Evolutionary conservation across 2,888 invertebrate genomes (phyloP).

Genomic region (Drosophila limbata): DNA sequence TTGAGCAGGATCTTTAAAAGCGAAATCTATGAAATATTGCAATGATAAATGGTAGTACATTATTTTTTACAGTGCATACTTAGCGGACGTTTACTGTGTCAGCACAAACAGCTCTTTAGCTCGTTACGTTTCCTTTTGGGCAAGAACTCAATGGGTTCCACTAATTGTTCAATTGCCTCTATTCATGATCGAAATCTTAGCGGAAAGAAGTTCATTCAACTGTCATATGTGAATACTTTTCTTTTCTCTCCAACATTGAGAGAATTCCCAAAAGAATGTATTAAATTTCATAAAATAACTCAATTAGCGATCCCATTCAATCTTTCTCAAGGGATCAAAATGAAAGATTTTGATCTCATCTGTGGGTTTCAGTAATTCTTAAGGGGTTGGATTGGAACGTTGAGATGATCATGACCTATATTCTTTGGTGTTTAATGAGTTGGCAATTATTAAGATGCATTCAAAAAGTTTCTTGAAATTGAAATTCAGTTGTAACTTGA

Average conservation of each 20-base stretch:
- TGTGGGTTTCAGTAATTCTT: not conserved
- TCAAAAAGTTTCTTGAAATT: not conserved
- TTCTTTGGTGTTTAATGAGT: not conserved
- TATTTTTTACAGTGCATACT: not conserved
- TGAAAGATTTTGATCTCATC: not conserved
- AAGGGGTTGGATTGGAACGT: not conserved
- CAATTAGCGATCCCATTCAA: conserved; percentile 15
- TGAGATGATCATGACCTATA: conserved; percentile 9
- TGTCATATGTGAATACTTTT: conserved; percentile 14
- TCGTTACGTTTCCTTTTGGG: not conserved
- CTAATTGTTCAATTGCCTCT: conserved; percentile 24
- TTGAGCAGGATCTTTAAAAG: not conserved
- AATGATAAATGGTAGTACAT: not conserved
- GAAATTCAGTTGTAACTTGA: not conserved
- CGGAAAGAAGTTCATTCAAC: conserved; percentile 19
- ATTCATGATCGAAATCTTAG: conserved; percentile 7
- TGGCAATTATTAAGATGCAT: not conserved
- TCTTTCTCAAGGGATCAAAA: conserved; percentile 1
- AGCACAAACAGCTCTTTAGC: not conserved
- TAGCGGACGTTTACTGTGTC: conserved; percentile 4
- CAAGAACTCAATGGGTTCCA: conserved; percentile 9
- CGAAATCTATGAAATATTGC: not conserved
- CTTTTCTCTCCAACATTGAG: conserved; percentile 7
- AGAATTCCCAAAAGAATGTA: not conserved
- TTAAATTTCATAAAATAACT: conserved; percentile 11